phyloP scores from a whole-genome alignment of 2,888 invertebrate species.

The Drosophila neotestacea region DNA sequence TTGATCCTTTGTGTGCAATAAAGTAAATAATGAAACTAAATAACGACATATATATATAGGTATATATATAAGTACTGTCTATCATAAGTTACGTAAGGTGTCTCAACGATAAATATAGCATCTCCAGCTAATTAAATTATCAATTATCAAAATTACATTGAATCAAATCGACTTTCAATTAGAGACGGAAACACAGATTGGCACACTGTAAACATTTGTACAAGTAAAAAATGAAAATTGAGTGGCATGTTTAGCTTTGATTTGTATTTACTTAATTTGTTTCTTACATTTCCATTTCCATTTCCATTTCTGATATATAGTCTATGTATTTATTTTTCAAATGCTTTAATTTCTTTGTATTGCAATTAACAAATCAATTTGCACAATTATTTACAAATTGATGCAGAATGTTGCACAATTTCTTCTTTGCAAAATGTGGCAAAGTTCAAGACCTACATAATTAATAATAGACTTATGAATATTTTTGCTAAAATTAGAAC shows the following conservation, averaged over 20 bases:
- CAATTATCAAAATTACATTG: conserved; percentile 1
- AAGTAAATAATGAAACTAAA: not conserved
- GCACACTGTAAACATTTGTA: conserved; percentile 34
- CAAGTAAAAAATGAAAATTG: conserved; percentile 34
- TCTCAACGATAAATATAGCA: not conserved
- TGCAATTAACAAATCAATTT: conserved; percentile 31
- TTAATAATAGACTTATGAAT: conserved; percentile 26
- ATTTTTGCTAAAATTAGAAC: conserved; percentile 51
- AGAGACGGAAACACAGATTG: conserved; percentile 15
- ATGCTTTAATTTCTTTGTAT: conserved; percentile 8
- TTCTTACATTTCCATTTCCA: conserved; percentile 12
- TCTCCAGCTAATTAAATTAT: conserved; percentile 21
- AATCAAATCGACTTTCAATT: conserved; percentile 15
- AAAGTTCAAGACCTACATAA: conserved; percentile 36
- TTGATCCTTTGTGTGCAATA: conserved; percentile 38
- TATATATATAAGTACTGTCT: not conserved
- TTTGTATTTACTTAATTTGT: conserved; percentile 46
- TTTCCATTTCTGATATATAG: conserved; percentile 2
- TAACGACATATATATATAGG: not conserved
- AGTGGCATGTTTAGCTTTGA: conserved; percentile 53
- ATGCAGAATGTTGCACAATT: conserved; percentile 24
- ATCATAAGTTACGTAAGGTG: conserved; percentile 4
- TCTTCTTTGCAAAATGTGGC: conserved; percentile 14
- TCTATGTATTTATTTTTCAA: conserved; percentile 9
- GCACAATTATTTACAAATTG: conserved; percentile 35